Evolutionary conservation across 1,140 invertebrate genomes (phyloP), one percentile per base, ranked within the genome.

Genomic region (Helicoverpa zea): DNA sequence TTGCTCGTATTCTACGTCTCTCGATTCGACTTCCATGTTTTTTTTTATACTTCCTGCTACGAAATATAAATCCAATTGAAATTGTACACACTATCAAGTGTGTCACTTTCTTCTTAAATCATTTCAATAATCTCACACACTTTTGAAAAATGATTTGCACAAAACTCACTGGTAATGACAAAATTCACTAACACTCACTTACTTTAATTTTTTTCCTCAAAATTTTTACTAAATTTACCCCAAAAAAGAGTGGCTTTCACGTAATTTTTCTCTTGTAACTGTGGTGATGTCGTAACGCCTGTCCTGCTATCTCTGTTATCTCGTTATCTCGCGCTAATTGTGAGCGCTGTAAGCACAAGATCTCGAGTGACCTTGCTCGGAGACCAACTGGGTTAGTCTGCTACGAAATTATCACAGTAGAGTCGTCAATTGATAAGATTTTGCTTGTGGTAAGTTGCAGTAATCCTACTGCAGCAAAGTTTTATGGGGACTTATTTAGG

Each of bases 1-100:
- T 90, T 93, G 74, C 18, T 88, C 84, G 58, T 82, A 90, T 73
- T 93, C 92, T 7, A 47, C 51, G 29, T 89, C 83, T 54, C 85
- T 87, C 66, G 83, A 54, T 54, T 35, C 30, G 12, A 64, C 16
- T 51, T 63, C 74, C 74, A 76, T 76, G 14, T 76, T 63, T 30
- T 63, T 0, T 30, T 7, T 63, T 63, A 12, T 63, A 30, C 11
- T 63, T 11, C 2, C 9, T 16, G 18, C 5, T 18, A 7, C 9
- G 1, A 18, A 58, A 58, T 58, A 10, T 10, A 56, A 1, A 16
- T 16, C 7, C 4, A n/a, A n/a, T n/a, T n/a, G n/a, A n/a, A n/a
- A n/a, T n/a, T n/a, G n/a, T n/a, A n/a, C n/a, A n/a, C n/a, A n/a
- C n/a, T n/a, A n/a, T n/a, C n/a, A n/a, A n/a, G n/a, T n/a, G n/a